Percentiles rank a stretch among this genome's conserved stretches.
Evolutionary conservation across 2,113 vertebrate species (phyloP).

Genomic region (Desmodus rotundus): DNA sequence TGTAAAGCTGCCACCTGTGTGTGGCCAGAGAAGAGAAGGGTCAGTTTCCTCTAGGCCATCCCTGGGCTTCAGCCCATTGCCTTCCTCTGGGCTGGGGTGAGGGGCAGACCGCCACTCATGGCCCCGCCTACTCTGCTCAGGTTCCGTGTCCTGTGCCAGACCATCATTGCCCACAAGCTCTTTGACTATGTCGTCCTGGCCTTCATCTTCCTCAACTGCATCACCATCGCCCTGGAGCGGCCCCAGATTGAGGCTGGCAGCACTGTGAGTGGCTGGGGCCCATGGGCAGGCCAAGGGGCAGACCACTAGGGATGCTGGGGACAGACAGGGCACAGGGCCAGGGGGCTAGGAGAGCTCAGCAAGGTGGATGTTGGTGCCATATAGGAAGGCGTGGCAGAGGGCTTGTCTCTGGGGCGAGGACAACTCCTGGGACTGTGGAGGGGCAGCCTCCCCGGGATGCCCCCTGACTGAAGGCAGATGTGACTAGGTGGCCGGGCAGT

Average conservation of each 20-base stretch:
- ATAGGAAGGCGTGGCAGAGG: neutral
- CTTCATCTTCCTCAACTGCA: slow-evolving; percentile 99
- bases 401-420: neutral
- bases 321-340: neutral
- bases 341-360: neutral
- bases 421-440: fast-evolving
- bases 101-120: neutral
- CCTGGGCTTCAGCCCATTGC: neutral
- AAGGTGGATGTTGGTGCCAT: fast-evolving
- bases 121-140: slow-evolving; percentile 76
- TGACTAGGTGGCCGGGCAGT: fast-evolving
- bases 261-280: slow-evolving; percentile 83
- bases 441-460: neutral
- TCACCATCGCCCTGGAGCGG: slow-evolving; percentile 97
- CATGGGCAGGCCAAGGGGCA: fast-evolving
- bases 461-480: neutral
- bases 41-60: neutral
- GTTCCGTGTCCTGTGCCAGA: slow-evolving; percentile 95
- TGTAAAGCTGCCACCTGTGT: neutral
- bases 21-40: neutral
- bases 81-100: neutral
- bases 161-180: slow-evolving; percentile 95
- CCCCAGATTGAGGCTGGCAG: slow-evolving; percentile 97
- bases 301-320: neutral
- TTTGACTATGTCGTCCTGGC: slow-evolving; percentile 96